A percentile compares a stretch with the other conserved stretches of the same genome.
Evolutionary conservation across 2,113 vertebrate genomes (phyloP).

Genomic region (Sprattus sprattus): DNA sequence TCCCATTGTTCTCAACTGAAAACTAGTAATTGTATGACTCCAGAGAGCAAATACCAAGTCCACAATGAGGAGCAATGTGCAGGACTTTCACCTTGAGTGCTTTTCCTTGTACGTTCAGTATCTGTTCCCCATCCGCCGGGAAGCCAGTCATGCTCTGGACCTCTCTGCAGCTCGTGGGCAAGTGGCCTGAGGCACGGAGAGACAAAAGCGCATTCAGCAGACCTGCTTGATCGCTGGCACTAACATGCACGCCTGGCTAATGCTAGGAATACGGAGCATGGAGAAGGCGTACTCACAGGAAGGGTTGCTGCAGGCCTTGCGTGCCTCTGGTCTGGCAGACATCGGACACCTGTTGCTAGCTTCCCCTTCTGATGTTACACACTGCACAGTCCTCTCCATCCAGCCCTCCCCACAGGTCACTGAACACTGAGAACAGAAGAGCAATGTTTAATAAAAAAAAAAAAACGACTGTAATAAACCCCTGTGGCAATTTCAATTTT

Average conservation of each 20-base stretch:
- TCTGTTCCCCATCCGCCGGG: conserved; percentile 80
- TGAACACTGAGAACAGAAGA: conserved; percentile 76
- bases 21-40: neutral
- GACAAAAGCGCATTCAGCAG: neutral
- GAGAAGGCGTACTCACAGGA: conserved; percentile 78
- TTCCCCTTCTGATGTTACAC: conserved; percentile 75
- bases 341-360: conserved; percentile 71
- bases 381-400: conserved; percentile 85
- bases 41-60: neutral
- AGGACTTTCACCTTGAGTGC: conserved; percentile 75
- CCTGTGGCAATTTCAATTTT: neutral
- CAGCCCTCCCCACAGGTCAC: conserved; percentile 84
- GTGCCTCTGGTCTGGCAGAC: conserved; percentile 77
- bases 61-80: neutral
- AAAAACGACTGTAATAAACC: neutral
- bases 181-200: conserved; percentile 72
- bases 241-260: neutral
- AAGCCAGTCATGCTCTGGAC: conserved; percentile 69
- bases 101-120: conserved; percentile 83
- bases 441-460: neutral
- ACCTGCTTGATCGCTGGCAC: neutral
- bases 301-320: conserved; percentile 76
- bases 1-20: neutral
- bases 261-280: neutral
- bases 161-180: conserved; percentile 83